These are phyloP conservation scores for Pempheris klunzingeri DNA, from an alignment of 2,797 vertebrate genomes.

Conservation along the genomic window DNA sequence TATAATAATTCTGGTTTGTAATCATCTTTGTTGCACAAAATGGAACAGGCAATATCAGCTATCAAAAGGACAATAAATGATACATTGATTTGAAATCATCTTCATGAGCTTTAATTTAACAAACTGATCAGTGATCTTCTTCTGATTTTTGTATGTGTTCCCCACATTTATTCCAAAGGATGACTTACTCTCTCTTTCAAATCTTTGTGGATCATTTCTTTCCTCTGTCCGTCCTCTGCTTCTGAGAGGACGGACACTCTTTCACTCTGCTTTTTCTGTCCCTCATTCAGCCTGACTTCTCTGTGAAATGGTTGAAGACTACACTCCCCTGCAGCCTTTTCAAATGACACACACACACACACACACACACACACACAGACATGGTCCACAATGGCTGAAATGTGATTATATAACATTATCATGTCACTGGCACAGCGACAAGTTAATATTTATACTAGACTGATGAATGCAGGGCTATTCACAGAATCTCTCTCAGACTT, in stretches of 20 bases:
- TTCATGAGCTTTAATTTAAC: slow-evolving; percentile 17
- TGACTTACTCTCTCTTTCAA: background rate
- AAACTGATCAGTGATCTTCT: slow-evolving; percentile 10
- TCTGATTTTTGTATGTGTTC: background rate
- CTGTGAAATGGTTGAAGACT: slow-evolving; percentile 37
- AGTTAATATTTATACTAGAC: slow-evolving; percentile 37
- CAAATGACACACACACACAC: slow-evolving; percentile 28
- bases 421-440: slow-evolving; percentile 41
- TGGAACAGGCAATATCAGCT: background rate
- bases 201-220: background rate
- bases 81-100: background rate
- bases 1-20: background rate
- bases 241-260: no score
- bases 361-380: slow-evolving; percentile 9
- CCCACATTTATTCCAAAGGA: background rate
- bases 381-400: slow-evolving; percentile 50
- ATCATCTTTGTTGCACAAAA: background rate
- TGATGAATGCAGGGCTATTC: slow-evolving; percentile 4
- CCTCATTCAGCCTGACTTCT: slow-evolving; percentile 10
- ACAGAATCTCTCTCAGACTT: slow-evolving; percentile 10
- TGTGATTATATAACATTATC: slow-evolving; percentile 70
- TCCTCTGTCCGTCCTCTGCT: background rate
- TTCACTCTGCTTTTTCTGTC: background rate
- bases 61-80: slow-evolving; percentile 18
- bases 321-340: slow-evolving; percentile 39